Conservation (phyloP, 2,888 invertebrate genomes). For the Abscondita cerata region DNA sequence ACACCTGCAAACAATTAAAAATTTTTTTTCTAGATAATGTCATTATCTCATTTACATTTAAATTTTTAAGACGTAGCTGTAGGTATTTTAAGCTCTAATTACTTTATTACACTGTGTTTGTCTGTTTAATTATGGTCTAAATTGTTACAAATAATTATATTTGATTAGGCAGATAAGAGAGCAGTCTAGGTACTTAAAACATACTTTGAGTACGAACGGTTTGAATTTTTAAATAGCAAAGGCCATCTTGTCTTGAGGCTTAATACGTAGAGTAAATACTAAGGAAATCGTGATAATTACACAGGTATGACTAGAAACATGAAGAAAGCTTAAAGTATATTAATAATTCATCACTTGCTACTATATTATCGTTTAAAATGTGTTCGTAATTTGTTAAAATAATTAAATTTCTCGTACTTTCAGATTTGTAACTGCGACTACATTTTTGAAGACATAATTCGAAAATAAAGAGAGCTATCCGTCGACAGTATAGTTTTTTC, state of each 20-base stretch:
- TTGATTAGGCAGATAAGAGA: slow-evolving; percentile 27
- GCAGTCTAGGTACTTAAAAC: neutral
- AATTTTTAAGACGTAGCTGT: slow-evolving; percentile 14
- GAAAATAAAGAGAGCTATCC: slow-evolving; percentile 99
- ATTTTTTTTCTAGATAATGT: neutral
- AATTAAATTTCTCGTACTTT: no score
- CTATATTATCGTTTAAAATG: no score
- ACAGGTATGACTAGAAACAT: slow-evolving; percentile 39
- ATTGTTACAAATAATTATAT: slow-evolving; percentile 32
- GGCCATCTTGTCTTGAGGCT: neutral
- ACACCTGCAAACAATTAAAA: slow-evolving; percentile 7
- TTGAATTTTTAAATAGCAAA: no score
- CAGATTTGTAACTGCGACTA: no score
- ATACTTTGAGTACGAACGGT: neutral
- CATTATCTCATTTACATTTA: slow-evolving; percentile 26
- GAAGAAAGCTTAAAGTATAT: neutral
- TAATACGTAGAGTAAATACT: slow-evolving; percentile 47
- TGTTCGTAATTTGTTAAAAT: no score
- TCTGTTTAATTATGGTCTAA: slow-evolving; percentile 26
- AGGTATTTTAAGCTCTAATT: slow-evolving; percentile 28
- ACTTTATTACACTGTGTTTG: slow-evolving; percentile 29
- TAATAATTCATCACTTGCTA: neutral
- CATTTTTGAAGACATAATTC: slow-evolving; percentile 56
- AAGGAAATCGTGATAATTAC: slow-evolving; percentile 52
- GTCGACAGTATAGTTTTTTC: slow-evolving; percentile 96